Conservation (phyloP, 2,797 vertebrate genomes). For the Channallabes apus region DNA sequence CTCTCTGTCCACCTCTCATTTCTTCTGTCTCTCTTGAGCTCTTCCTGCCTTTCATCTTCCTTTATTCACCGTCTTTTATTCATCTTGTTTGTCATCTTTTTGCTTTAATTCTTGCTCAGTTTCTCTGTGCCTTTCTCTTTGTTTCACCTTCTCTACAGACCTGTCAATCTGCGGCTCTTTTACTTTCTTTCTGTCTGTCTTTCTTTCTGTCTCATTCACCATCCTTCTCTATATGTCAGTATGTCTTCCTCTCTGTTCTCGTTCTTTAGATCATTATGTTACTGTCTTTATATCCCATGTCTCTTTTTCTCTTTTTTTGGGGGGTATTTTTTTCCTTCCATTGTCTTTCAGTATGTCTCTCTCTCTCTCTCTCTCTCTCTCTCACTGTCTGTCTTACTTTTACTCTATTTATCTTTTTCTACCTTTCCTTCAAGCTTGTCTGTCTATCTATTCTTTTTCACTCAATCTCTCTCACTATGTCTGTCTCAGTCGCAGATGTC, state of each 20-base stretch:
- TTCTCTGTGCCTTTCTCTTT: neutral
- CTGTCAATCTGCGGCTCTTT: too few relatives aligned
- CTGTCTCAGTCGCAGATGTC: neutral
- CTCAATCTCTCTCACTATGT: neutral
- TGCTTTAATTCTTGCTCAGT: neutral
- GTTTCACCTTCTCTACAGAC: neutral
- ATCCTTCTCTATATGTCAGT: neutral
- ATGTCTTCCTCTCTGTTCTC: neutral
- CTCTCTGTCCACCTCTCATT: neutral
- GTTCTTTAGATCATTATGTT: neutral
- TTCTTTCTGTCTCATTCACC: neutral
- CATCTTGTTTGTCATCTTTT: neutral
- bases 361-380: neutral
- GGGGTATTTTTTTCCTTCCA: too few relatives aligned
- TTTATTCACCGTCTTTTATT: too few relatives aligned
- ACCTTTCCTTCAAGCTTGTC: neutral
- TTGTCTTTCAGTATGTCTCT: neutral
- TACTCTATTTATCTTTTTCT: neutral
- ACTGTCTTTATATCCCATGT: neutral
- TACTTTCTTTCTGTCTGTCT: neutral
- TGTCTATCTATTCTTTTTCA: neutral
- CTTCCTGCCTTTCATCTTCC: neutral
- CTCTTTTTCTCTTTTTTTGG: too few relatives aligned
- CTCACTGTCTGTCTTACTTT: neutral
- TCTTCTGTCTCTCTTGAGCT: neutral